Evolutionary conservation across 2,113 vertebrate species (phyloP), one percentile per base, ranked within the genome.

Genomic region (Sinosuthora webbiana): DNA sequence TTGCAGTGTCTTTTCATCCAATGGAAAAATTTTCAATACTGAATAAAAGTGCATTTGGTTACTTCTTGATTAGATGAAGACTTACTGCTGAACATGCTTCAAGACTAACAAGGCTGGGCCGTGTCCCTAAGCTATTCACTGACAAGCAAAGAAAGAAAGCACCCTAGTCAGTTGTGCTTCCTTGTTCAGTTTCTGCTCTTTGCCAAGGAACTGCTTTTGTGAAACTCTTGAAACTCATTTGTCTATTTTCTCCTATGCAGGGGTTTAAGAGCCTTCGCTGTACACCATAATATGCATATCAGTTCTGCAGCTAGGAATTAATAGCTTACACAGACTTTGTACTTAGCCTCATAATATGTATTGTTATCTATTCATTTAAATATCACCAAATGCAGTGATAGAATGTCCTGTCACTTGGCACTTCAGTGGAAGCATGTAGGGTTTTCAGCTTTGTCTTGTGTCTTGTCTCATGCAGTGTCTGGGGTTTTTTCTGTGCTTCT

Each of bases 231-330:
- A 33, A 86, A 63, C 10, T 65, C 1, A 7, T 7, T 77, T 12
- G 44, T 57, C 28, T 73, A 0, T 42, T 90, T 69, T 69, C 10
- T 47, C 8, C 13, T 64, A 4, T 56, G 22, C 39, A 24, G 62
- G 23, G 27, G 1, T 52, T 89, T 68, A 71, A 62, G 35, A 92
- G 11, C 44, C 19, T 71, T 70, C 8, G 2, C 15, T 47, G 6
- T 63, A 10, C 33, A 7, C 9, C 8, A 4, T 18, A 57, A 28
- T 13, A 21, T 0, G 6, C 1, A 0, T 49, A 20, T 59, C 7
- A 30, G 7, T 70, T 93, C 55, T 47, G 33, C 30, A 92, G 1
- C 10, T 68, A n/a, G 13, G 0, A 9, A 4, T 33, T 52, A 13
- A 23, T 63, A 64, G 25, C 22, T 86, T 70, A 15, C 4, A 3